Evolutionary conservation across 2,113 vertebrate species (phyloP).

Genomic region (Buteo buteo): DNA sequence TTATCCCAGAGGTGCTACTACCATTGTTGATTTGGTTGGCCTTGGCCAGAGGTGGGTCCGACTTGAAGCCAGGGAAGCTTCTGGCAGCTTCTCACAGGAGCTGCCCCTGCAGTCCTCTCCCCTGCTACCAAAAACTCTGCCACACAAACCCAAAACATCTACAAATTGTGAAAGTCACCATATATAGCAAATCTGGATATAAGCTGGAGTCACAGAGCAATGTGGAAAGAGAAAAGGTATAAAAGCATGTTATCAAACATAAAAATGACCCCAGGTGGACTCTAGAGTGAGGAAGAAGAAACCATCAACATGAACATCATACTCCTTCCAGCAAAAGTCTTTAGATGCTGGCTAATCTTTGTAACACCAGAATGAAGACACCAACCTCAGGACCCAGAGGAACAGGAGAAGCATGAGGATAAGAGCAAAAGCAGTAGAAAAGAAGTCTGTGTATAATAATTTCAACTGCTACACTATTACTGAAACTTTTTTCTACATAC

Average conservation of each 20-base stretch:
- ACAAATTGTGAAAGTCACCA: not conserved
- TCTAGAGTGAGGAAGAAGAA: not conserved
- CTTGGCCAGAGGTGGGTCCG: too few species aligned
- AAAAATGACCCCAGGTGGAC: not conserved
- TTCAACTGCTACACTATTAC: not conserved
- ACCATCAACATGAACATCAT: not conserved
- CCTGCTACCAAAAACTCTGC: too few species aligned
- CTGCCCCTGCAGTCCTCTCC: fast-evolving
- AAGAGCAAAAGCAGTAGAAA: not conserved
- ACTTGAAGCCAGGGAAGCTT: too few species aligned
- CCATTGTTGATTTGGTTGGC: fast-evolving
- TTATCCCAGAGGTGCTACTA: too few species aligned
- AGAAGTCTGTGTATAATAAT: not conserved
- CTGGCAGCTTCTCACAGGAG: too few species aligned
- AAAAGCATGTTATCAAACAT: not conserved
- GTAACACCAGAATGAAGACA: not conserved
- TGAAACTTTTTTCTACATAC: not conserved
- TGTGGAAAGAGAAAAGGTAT: not conserved
- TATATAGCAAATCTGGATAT: not conserved
- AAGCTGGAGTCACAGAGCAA: not conserved
- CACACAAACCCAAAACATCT: not conserved
- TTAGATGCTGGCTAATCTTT: not conserved
- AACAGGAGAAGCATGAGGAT: not conserved
- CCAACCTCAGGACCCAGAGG: not conserved
- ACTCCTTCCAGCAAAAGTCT: not conserved